These are phyloP conservation scores for Hylaeus anthracinus DNA, from an alignment of 1,140 invertebrate genomes.

Conservation along the genomic window DNA sequence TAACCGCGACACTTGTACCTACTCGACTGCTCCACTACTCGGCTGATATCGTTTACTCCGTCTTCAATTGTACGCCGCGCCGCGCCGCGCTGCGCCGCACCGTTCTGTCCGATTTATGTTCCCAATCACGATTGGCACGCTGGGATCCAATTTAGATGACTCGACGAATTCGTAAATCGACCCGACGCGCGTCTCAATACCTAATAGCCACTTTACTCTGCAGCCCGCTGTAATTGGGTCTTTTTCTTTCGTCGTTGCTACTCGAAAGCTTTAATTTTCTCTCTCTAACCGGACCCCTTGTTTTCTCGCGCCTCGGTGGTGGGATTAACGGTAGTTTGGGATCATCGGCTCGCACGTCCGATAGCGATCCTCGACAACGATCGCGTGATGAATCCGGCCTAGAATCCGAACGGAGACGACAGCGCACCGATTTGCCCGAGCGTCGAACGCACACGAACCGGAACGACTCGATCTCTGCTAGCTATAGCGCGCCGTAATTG, in stretches of 20 bases:
- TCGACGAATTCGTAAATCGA: slow-evolving; percentile 59
- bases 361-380: slow-evolving; percentile 49
- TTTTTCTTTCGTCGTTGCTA: slow-evolving; percentile 63
- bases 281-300: slow-evolving; percentile 15
- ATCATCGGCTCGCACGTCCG: slow-evolving; percentile 18
- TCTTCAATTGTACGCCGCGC: too few species aligned
- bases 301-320: slow-evolving; percentile 34
- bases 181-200: slow-evolving; percentile 52
- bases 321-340: slow-evolving; percentile 39
- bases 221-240: slow-evolving; percentile 57
- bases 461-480: neutral
- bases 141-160: slow-evolving; percentile 57
- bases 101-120: neutral
- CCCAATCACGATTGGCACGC: neutral
- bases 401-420: slow-evolving; percentile 12
- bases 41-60: too few species aligned
- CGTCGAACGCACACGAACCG: neutral
- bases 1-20: too few species aligned
- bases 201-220: slow-evolving; percentile 62
- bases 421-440: slow-evolving; percentile 1
- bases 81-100: too few species aligned
- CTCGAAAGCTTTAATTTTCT: slow-evolving; percentile 59
- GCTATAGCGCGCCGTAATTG: neutral
- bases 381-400: slow-evolving; percentile 27
- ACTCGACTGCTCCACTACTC: too few species aligned